Percentiles rank a stretch among this genome's conserved stretches.
Conservation (phyloP, 2,113 vertebrate genomes). For the Periophthalmodon schlosseri region DNA sequence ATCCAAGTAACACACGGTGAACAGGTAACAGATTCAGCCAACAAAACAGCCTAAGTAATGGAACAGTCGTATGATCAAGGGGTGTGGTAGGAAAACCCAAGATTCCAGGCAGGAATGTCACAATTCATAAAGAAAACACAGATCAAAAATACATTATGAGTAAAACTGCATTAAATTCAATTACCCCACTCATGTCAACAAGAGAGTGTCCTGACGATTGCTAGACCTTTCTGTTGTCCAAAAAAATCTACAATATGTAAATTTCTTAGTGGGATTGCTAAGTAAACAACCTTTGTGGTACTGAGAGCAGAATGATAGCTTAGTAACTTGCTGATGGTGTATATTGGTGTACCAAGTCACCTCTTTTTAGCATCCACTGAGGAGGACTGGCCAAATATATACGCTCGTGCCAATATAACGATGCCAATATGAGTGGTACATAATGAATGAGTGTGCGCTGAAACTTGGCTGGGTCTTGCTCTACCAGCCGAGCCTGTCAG, state of each 20-base stretch:
- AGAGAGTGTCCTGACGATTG: neutral
- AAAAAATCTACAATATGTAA: neutral
- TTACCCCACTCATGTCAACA: neutral
- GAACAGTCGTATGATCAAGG: neutral
- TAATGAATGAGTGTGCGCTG: conserved; percentile 31
- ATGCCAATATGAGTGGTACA: neutral
- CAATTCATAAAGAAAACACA: neutral
- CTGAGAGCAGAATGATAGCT: neutral
- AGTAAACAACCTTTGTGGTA: neutral
- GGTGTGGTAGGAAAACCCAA: conserved; percentile 30
- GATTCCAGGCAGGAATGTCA: neutral
- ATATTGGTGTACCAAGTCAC: neutral
- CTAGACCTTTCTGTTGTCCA: neutral
- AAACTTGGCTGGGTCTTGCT: conserved; percentile 44
- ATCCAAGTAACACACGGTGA: neutral
- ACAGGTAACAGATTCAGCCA: neutral
- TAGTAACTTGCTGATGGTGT: neutral
- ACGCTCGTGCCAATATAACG: no score
- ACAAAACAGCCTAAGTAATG: neutral
- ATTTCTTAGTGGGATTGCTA: neutral
- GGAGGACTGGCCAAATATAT: no score
- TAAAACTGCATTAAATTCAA: neutral
- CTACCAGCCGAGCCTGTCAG: conserved; percentile 35
- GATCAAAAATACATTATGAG: neutral
- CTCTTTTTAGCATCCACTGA: neutral